These are phyloP conservation scores for Mythimna pallens DNA, from an alignment of 2,888 invertebrate genomes.

Conservation along the genomic window DNA sequence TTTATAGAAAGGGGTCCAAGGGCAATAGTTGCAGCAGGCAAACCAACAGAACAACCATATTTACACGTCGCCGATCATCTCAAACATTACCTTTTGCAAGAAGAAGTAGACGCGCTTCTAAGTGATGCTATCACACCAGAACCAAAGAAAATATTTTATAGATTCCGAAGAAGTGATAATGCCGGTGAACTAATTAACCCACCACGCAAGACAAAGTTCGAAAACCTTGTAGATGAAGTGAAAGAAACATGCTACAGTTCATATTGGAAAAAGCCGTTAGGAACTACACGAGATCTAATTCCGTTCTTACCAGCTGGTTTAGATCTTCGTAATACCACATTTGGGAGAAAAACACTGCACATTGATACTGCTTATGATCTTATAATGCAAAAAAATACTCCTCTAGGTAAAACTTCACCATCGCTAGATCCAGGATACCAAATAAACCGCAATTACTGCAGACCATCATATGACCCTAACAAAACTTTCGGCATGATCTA, in stretches of 20 bases:
- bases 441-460: constrained; percentile 68
- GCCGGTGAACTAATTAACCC: constrained; percentile 66
- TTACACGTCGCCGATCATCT: constrained; percentile 57
- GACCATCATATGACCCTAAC: constrained; percentile 76
- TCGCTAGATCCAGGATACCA: constrained; percentile 56
- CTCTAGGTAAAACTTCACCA: constrained; percentile 60
- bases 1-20: constrained; percentile 71
- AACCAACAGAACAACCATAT: constrained; percentile 61
- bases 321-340: constrained; percentile 47
- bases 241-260: constrained; percentile 23
- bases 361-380: constrained; percentile 67
- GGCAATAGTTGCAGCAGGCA: constrained; percentile 70
- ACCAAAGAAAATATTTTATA: neutral
- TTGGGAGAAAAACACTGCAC: constrained; percentile 62
- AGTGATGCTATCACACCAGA: constrained; percentile 67
- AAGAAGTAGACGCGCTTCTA: constrained; percentile 73
- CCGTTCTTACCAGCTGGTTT: constrained; percentile 27
- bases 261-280: constrained; percentile 31
- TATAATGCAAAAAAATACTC: constrained; percentile 66
- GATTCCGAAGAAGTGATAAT: constrained; percentile 21
- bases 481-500: constrained; percentile 75
- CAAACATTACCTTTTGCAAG: constrained; percentile 68
- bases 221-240: constrained; percentile 52
- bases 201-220: constrained; percentile 68
- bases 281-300: neutral